Percentiles rank a stretch among this genome's conserved stretches.
Evolutionary conservation across 2,113 vertebrate species (phyloP).

Genomic region (Bufo bufo): DNA sequence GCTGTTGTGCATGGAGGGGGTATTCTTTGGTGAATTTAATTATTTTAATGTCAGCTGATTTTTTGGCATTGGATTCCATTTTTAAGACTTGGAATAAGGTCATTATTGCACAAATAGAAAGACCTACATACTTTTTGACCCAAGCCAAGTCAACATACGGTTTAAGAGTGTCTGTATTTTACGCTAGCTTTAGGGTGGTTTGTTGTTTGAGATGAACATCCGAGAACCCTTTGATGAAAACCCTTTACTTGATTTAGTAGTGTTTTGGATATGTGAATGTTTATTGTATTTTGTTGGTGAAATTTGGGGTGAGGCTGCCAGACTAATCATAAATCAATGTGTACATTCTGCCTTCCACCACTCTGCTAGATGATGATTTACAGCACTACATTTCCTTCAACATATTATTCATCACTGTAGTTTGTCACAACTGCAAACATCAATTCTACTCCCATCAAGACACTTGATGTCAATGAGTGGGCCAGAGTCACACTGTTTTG

Average conservation of each 20-base stretch:
- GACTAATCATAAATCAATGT: background rate
- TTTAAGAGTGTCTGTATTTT: background rate
- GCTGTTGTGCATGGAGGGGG: background rate
- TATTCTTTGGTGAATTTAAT: background rate
- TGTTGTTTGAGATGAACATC: background rate
- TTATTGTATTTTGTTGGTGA: background rate
- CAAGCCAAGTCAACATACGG: background rate
- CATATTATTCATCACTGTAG: conserved; percentile 23
- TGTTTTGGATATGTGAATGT: background rate
- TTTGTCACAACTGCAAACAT: background rate
- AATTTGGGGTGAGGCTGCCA: background rate
- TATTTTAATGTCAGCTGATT: background rate
- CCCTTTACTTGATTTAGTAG: conserved; percentile 8
- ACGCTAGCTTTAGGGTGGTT: background rate
- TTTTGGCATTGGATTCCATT: background rate
- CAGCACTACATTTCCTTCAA: background rate
- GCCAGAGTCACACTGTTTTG: background rate
- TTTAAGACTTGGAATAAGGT: background rate
- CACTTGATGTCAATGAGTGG: background rate
- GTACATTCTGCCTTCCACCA: background rate
- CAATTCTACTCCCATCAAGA: background rate
- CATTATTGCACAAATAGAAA: background rate
- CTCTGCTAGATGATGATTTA: background rate
- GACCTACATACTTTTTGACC: background rate
- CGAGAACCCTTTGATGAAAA: background rate